phyloP scores from a whole-genome alignment of 2,113 vertebrate species.

The Emydocephalus ijimae region DNA sequence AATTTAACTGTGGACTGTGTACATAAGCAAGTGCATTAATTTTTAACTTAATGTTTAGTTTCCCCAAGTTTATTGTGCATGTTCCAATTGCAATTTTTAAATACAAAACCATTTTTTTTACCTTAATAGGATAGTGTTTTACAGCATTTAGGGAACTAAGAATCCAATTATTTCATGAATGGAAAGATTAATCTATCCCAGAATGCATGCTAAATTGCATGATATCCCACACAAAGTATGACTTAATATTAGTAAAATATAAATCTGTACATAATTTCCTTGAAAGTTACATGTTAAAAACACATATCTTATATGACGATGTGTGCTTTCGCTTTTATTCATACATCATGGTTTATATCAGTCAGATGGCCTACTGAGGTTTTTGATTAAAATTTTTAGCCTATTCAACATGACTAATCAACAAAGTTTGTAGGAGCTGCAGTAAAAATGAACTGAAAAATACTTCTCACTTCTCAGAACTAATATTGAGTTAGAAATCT shows the following conservation, averaged over 20 bases:
- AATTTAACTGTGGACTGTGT: neutral
- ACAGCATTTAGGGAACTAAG: neutral
- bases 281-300: neutral
- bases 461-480: neutral
- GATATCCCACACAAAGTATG: neutral
- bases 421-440: neutral
- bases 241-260: neutral
- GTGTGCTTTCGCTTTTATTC: neutral
- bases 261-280: neutral
- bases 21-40: slow-evolving; percentile 25
- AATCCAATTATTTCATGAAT: neutral
- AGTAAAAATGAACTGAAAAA: neutral
- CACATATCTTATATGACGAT: neutral
- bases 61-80: slow-evolving; percentile 24
- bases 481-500: neutral
- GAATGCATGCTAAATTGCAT: neutral
- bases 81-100: neutral
- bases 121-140: neutral
- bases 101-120: slow-evolving; percentile 13
- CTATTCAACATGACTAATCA: neutral
- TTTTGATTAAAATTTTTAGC: neutral
- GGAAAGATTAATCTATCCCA: neutral
- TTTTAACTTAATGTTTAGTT: slow-evolving; percentile 39
- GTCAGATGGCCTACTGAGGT: neutral
- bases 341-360: neutral